These are phyloP conservation scores for Tapirus indicus DNA, from an alignment of 2,797 vertebrate genomes.

Conservation along the genomic window DNA sequence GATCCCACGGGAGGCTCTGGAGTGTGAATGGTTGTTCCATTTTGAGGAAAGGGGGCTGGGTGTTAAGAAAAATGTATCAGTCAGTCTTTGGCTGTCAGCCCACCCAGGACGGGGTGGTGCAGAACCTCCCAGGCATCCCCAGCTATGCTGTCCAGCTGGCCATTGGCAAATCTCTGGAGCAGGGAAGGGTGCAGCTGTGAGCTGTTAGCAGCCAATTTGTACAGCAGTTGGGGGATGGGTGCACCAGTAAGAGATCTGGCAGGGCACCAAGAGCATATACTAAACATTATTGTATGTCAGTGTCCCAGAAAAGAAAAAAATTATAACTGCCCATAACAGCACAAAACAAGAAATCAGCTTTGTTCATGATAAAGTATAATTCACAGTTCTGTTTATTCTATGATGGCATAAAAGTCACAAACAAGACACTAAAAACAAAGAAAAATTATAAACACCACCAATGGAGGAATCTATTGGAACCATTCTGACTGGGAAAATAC, in stretches of 20 bases:
- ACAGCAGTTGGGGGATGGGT: not conserved
- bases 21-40: not conserved
- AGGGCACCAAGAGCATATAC: not conserved
- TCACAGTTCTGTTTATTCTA: not conserved
- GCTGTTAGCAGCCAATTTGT: conserved; percentile 22
- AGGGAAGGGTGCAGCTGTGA: not conserved
- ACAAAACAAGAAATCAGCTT: not conserved
- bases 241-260: not conserved
- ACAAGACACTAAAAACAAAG: conserved; percentile 22
- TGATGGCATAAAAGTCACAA: conserved; percentile 20
- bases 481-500: not conserved
- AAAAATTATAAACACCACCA: not conserved
- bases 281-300: not conserved
- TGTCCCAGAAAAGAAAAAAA: not conserved
- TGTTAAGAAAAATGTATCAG: not conserved
- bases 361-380: not conserved
- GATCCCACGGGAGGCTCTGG: not conserved
- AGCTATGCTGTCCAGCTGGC: not conserved
- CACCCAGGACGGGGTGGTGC: not conserved
- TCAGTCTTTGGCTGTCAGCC: not conserved
- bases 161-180: not conserved
- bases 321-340: not conserved
- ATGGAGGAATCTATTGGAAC: not conserved
- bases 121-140: not conserved
- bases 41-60: not conserved